phyloP scores from a whole-genome alignment of 2,888 invertebrate genomes.

The Yponomeuta plumbellus region DNA sequence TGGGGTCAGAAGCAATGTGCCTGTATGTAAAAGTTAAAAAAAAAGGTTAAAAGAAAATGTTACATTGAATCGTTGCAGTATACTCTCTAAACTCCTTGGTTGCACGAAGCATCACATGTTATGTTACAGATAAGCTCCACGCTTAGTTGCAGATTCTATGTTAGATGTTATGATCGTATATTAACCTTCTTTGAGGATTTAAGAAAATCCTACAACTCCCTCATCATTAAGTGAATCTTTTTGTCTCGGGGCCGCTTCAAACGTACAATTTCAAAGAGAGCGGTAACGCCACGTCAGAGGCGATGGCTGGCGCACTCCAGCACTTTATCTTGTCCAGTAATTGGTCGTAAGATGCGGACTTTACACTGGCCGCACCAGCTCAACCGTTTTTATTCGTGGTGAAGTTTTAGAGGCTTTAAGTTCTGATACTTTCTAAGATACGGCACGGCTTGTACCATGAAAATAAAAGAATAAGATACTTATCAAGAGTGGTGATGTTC shows the following conservation, averaged over 20 bases:
- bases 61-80: too few relatives aligned
- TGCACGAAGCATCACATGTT: too few relatives aligned
- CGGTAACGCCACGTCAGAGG: not conserved
- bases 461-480: too few relatives aligned
- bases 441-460: too few relatives aligned
- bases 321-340: conserved; percentile 54
- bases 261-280: conserved; percentile 5
- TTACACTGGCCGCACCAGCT: conserved; percentile 28
- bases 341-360: conserved; percentile 59
- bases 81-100: too few relatives aligned
- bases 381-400: too few relatives aligned
- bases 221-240: not conserved
- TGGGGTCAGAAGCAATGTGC: too few relatives aligned
- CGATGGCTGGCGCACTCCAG: not conserved
- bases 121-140: not conserved
- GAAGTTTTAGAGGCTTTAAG: too few relatives aligned
- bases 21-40: too few relatives aligned
- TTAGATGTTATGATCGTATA: not conserved
- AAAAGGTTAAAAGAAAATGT: too few relatives aligned
- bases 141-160: not conserved
- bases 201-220: not conserved
- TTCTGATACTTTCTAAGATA: too few relatives aligned
- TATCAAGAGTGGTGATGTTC: too few relatives aligned
- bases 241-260: not conserved
- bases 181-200: not conserved